Evolutionary conservation across 2,888 invertebrate genomes (phyloP), one percentile per base, ranked within the genome.

Genomic region (Ecdyonurus torrentis): DNA sequence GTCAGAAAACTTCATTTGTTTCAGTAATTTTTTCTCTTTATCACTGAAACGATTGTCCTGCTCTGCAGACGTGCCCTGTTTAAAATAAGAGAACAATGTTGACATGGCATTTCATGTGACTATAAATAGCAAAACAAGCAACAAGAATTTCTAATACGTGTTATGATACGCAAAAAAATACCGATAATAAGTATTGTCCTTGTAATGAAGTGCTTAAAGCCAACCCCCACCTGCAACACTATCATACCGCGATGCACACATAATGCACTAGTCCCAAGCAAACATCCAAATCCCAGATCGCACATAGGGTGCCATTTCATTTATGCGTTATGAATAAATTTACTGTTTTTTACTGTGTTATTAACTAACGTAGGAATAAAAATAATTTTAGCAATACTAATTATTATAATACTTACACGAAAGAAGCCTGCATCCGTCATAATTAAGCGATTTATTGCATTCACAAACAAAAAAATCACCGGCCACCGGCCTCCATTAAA

Each of bases 41-140:
- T 99, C 98, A 74, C 96, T 91, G 79, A 99, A 99, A 72, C 99
- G 87, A 72, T 94, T 97, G 77, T 99, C 99, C 78, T 99, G 99
- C 76, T 98, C 97, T 65, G 97, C 91, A 72, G 90, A 96, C 37
- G 98, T 99, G 67, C 99, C 99, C 97, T 98, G n/a, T n/a, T 15
- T 10, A 15, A 20, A 19, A 2, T 5, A 18, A 22, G 2, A 2
- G 1, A 20, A 2, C 1, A 20, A 53, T 20, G 7, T 52, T 15
- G 3, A 2, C 15, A 18, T 18, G n/a, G n/a, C n/a, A n/a, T n/a
- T n/a, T n/a, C n/a, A n/a, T n/a, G n/a, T n/a, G n/a, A n/a, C n/a
- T n/a, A n/a, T n/a, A n/a, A n/a, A n/a, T n/a, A n/a, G n/a, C n/a
- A n/a, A n/a, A n/a, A n/a, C n/a, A n/a, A n/a, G n/a, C n/a, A n/a